These are phyloP conservation scores for Daphoenositta chrysoptera DNA, from an alignment of 2,113 vertebrate species.

Conservation along the genomic window DNA sequence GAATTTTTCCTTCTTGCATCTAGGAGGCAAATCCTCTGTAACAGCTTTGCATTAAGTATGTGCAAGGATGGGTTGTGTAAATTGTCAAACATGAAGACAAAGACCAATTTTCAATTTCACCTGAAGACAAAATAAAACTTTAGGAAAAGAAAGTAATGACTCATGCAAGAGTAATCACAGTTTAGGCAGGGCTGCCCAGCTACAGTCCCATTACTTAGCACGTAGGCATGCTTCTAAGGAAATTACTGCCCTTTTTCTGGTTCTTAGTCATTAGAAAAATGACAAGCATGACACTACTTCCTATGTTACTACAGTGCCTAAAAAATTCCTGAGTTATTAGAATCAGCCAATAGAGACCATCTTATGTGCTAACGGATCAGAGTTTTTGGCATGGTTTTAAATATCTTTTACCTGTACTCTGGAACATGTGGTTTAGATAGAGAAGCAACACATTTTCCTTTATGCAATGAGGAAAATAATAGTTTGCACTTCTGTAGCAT, in stretches of 20 bases:
- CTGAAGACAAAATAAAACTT: not conserved
- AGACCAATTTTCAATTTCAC: not conserved
- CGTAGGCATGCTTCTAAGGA: not conserved
- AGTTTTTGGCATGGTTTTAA: not conserved
- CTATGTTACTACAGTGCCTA: not conserved
- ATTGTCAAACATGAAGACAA: not conserved
- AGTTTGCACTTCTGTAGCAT: not conserved
- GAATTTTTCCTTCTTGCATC: not conserved
- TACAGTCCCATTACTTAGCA: not conserved
- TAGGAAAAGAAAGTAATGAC: not conserved
- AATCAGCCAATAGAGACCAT: not conserved
- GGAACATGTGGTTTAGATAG: not conserved
- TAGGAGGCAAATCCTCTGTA: not conserved
- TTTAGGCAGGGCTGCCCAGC: not conserved
- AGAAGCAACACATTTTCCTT: not conserved
- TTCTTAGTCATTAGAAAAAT: conserved; percentile 35
- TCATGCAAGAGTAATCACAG: not conserved
- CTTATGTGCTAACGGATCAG: not conserved
- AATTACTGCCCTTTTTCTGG: conserved; percentile 4
- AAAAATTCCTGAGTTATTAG: not conserved
- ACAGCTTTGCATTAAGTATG: not conserved
- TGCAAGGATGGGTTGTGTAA: not conserved
- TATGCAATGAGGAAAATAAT: not conserved
- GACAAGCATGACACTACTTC: not conserved
- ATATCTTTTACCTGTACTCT: not conserved